Evolutionary conservation across 2,888 invertebrate species (phyloP).

Genomic region (Psylliodes chrysocephalus): DNA sequence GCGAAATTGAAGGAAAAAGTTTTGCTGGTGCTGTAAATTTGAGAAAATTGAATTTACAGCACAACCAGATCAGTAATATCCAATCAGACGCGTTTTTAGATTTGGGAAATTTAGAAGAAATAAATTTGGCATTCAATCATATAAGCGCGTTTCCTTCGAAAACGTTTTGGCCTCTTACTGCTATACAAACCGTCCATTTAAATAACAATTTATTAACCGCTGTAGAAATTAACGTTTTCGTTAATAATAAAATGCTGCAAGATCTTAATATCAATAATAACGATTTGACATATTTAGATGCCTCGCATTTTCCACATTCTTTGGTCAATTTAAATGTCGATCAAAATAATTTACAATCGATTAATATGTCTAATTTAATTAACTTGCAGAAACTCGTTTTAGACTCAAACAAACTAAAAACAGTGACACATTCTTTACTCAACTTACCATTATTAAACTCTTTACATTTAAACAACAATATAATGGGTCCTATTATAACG

Average conservation of each 20-base stretch:
- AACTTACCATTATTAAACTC: conserved; percentile 22
- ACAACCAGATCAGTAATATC: conserved; percentile 31
- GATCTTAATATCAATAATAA: conserved; percentile 27
- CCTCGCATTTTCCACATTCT: conserved; percentile 15
- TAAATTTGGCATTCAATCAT: conserved; percentile 32
- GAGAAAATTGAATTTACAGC: conserved; percentile 30
- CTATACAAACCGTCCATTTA: conserved; percentile 24
- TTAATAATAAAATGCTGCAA: conserved; percentile 19
- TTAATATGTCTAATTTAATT: conserved; percentile 32
- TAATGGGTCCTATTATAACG: background rate
- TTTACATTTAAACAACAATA: conserved; percentile 30
- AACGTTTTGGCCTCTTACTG: conserved; percentile 14
- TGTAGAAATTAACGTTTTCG: conserved; percentile 14
- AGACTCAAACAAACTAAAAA: conserved; percentile 29
- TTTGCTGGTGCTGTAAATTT: conserved; percentile 27
- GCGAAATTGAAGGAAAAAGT: conserved; percentile 6
- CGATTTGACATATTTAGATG: conserved; percentile 21
- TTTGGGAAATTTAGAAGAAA: conserved; percentile 25
- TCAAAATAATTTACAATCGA: conserved; percentile 24
- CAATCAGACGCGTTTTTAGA: conserved; percentile 29
- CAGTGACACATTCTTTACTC: conserved; percentile 15
- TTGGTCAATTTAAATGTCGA: conserved; percentile 25
- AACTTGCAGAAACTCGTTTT: conserved; percentile 22
- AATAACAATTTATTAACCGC: conserved; percentile 30
- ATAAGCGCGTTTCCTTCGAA: conserved; percentile 2